Conservation (phyloP, 2,888 invertebrate species). For the Ormyrus rosae region DNA sequence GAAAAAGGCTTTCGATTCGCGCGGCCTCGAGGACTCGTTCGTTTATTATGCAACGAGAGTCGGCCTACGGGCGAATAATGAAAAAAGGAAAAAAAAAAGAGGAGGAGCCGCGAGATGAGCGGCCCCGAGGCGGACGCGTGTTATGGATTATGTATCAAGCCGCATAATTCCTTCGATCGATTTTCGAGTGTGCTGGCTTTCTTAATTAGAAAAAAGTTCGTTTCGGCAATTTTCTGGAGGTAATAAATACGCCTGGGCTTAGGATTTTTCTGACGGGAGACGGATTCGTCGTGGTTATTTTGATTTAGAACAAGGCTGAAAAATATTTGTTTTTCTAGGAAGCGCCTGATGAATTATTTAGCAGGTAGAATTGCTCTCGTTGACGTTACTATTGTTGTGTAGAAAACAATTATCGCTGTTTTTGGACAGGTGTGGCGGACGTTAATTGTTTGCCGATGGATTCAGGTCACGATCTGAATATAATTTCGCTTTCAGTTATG, state of each 20-base stretch:
- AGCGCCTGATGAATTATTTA: background rate
- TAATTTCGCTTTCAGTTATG: background rate
- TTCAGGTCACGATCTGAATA: background rate
- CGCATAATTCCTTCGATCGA: no score
- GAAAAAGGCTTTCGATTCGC: background rate
- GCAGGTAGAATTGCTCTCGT: background rate
- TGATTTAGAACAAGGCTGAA: no score
- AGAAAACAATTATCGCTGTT: background rate
- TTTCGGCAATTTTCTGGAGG: no score
- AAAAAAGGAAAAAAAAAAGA: background rate
- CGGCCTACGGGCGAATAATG: background rate
- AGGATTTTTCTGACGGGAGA: no score
- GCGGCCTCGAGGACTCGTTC: background rate
- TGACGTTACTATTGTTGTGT: background rate
- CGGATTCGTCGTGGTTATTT: no score
- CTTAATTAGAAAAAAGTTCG: no score
- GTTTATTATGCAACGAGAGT: conserved; percentile 1
- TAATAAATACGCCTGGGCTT: no score
- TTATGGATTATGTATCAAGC: conserved; percentile 15
- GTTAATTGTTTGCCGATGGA: background rate
- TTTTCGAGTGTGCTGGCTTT: no score
- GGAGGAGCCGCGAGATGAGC: background rate
- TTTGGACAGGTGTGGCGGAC: background rate
- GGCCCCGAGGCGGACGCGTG: conserved; percentile 15
- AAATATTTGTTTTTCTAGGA: no score